Percentiles rank a stretch among this genome's conserved stretches.
These are phyloP conservation scores for Hydrotaea diabolus DNA, from an alignment of 2,888 invertebrate species.

Conservation along the genomic window DNA sequence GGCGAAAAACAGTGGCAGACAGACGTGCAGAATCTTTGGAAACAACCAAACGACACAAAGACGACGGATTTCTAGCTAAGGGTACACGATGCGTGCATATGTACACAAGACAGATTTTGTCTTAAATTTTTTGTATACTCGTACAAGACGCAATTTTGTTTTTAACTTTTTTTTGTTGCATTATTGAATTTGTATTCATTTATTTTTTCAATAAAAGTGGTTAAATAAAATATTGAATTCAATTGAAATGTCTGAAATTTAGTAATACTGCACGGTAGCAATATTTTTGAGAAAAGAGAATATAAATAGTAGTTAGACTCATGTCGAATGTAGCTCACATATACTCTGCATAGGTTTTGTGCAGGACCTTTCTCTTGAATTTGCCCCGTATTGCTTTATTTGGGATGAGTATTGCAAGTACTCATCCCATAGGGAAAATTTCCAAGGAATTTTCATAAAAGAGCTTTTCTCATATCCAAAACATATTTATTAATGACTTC, in stretches of 20 bases:
- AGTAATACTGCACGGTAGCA: too few relatives aligned
- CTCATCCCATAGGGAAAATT: too few relatives aligned
- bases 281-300: too few relatives aligned
- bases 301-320: too few relatives aligned
- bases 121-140: background rate
- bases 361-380: too few relatives aligned
- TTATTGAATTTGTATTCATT: slow-evolving; percentile 5
- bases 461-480: too few relatives aligned
- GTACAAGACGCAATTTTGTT: background rate
- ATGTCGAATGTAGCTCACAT: too few relatives aligned
- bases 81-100: background rate
- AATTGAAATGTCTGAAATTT: background rate
- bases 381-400: too few relatives aligned
- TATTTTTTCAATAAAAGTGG: background rate
- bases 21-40: slow-evolving; percentile 15
- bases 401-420: too few relatives aligned
- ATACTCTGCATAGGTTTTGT: too few relatives aligned
- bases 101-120: slow-evolving; percentile 12
- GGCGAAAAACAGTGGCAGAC: slow-evolving; percentile 24
- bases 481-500: too few relatives aligned
- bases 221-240: background rate
- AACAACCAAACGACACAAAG: slow-evolving; percentile 4
- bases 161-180: background rate
- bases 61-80: slow-evolving; percentile 14
- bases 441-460: too few relatives aligned